These are phyloP conservation scores for Synodontis membranacea DNA, from an alignment of 2,113 vertebrate species.

Conservation along the genomic window DNA sequence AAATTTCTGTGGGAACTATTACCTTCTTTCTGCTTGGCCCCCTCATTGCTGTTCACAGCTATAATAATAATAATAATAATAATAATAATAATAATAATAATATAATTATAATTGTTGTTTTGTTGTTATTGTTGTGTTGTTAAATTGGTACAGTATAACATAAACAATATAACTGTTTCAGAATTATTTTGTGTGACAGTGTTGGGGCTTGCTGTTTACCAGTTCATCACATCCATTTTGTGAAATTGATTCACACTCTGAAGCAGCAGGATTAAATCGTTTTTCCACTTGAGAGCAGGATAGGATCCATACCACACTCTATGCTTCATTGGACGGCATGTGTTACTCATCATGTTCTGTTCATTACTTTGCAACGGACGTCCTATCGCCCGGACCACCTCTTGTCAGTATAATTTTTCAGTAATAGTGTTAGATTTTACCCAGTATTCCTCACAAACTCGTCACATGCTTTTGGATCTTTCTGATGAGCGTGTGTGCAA, in stretches of 20 bases:
- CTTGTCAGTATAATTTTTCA: neutral
- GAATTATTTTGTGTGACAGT: neutral
- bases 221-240: neutral
- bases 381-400: neutral
- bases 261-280: slow-evolving; percentile 2
- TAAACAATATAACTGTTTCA: neutral
- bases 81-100: too few species aligned
- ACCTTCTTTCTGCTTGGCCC: too few species aligned
- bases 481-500: neutral
- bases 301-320: slow-evolving; percentile 1
- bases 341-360: neutral
- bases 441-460: neutral
- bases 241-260: neutral
- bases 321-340: neutral
- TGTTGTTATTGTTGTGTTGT: neutral
- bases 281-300: slow-evolving; percentile 7
- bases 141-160: neutral
- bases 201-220: neutral
- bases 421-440: neutral
- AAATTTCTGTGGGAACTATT: too few species aligned
- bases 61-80: too few species aligned
- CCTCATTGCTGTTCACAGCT: too few species aligned
- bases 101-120: too few species aligned
- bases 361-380: neutral
- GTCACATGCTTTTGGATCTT: neutral